Evolutionary conservation across 2,888 invertebrate species (phyloP), one percentile per base, ranked within the genome.

Genomic region (Anoncus sp.): DNA sequence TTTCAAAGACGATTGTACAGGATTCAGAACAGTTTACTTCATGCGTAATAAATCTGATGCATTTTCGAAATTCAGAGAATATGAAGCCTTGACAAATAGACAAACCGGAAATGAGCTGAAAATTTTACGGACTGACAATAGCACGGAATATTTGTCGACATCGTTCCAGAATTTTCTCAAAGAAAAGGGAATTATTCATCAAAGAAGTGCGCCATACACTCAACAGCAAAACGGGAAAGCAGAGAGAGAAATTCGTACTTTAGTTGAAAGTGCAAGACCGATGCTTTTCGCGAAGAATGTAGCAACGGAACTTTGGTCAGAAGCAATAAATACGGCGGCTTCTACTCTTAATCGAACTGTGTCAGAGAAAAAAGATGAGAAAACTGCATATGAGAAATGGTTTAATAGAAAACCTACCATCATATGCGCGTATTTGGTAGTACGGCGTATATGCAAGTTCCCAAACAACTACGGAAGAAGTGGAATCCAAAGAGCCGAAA

Each of bases 1-100:
- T 2, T 70, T 72, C 22, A 60, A 69, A 20, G 73, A 81, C 24
- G 76, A 75, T 31, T 70, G 43, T 66, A 75, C 78, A 10, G 53
- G 73, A 16, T 81, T 67, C 24, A 10, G 40, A 3, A 45, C 55
- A 6, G 70, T 77, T 1, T 59, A 40, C 7, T 75, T 75, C 10
- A 22, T 79, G 10, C 59, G 65, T 18, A 38, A 74, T 5, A 81
- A 81, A 24, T 55, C 66, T 7, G 66, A 74, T 27, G 60, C 66
- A 10, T 60, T 31, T 16, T 10, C 47, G n/a, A 35, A 74, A 6
- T 55, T 73, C 20, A 70, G 35, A 51, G 47, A 53, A 20, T 75
- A 63, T 10, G 10, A 66, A 16, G 51, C 60, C 38, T 53, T 20
- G 18, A 16, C 18, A 4, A 24, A 59, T 49, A n/a, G n/a, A n/a